These are phyloP conservation scores for Petrosia ficiformis DNA, from an alignment of 37 sponge, comb jelly and placozoan genomes.

Conservation along the genomic window DNA sequence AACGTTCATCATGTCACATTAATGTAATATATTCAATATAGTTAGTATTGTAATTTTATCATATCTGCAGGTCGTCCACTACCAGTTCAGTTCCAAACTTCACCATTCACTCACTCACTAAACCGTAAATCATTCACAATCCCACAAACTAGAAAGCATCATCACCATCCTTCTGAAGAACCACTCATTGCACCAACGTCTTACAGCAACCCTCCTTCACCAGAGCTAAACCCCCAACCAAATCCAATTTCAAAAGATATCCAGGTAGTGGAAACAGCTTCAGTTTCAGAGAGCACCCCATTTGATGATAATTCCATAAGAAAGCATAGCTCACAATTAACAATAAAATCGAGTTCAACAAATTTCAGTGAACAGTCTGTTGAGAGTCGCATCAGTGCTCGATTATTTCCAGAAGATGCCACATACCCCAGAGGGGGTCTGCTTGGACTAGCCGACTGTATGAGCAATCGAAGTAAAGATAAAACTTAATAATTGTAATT, in stretches of 20 bases:
- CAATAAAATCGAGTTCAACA: not conserved
- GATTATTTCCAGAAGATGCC: constrained; percentile 29
- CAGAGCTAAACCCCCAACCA: too few species aligned
- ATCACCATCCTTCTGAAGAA: too few species aligned
- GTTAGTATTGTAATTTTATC: too few species aligned
- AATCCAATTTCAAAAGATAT: too few species aligned
- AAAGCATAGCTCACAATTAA: not conserved
- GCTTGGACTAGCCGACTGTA: constrained; percentile 32
- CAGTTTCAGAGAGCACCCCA: not conserved
- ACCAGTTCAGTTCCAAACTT: not conserved
- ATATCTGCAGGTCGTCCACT: not conserved
- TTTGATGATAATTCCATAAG: not conserved
- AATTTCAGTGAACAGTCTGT: not conserved
- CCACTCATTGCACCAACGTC: too few species aligned
- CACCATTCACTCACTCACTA: not conserved
- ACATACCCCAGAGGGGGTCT: not conserved
- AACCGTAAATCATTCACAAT: not conserved
- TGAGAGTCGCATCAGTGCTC: not conserved
- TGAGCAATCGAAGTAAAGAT: constrained; percentile 20
- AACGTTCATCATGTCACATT: too few species aligned
- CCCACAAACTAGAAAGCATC: too few species aligned
- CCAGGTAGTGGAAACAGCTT: too few species aligned
- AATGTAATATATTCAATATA: too few species aligned
- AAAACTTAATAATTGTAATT: not conserved
- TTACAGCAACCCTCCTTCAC: too few species aligned